Evolutionary conservation across 1,140 invertebrate species (phyloP), one percentile per base, ranked within the genome.

Genomic region (Chlorops oryzae): DNA sequence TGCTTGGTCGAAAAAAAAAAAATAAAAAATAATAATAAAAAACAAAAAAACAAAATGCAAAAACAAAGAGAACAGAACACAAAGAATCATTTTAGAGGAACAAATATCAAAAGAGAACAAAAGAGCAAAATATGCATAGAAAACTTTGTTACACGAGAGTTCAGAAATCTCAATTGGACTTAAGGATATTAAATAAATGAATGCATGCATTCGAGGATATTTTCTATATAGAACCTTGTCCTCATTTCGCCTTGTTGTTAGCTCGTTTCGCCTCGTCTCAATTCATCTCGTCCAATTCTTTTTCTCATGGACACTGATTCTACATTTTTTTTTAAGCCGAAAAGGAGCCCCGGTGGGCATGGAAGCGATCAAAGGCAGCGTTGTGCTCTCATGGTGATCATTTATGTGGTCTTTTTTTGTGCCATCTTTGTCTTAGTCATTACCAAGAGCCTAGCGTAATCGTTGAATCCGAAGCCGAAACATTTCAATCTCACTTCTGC

Each of bases 341-440:
- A 62, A 53, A 63, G n/a, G n/a, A n/a, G n/a, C n/a, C n/a, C n/a
- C n/a, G n/a, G n/a, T n/a, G n/a, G n/a, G n/a, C n/a, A n/a, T n/a
- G n/a, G n/a, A n/a, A n/a, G n/a, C n/a, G n/a, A n/a, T n/a, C n/a
- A n/a, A n/a, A n/a, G n/a, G n/a, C n/a, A n/a, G n/a, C n/a, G n/a
- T n/a, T n/a, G n/a, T n/a, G n/a, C 63, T 65, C 63, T 63, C 63
- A 61, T 66, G 64, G 64, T 66, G 64, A 66, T 66, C 67, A 61
- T 66, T 63, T 66, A 64, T 66, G 64, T 66, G 64, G 64, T 66
- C 64, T 64, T 66, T 66, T 66, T 66, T 66, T 61, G 64, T 66
- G 64, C 64, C 64, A 66, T 66, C 64, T 66, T 64, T 64, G 54
- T 66, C 56, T 54, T 66, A 66, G 63, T 66, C 63, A 63, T 66